Conservation (phyloP, 2,888 invertebrate species). For the Syrista parreyssii region DNA sequence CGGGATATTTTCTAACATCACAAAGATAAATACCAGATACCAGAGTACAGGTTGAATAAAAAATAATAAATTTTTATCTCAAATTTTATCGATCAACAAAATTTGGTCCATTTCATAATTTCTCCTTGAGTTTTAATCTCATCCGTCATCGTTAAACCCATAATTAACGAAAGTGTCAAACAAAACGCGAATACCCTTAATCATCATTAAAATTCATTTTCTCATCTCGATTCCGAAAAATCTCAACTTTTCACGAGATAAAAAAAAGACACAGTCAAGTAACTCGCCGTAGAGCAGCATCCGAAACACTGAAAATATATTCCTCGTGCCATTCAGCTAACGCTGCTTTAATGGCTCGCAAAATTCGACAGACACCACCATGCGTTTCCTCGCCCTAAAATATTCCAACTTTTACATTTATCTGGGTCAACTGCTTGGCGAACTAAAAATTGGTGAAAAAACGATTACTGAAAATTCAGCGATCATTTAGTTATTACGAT, state of each 20-base stretch:
- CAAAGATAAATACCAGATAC: background rate
- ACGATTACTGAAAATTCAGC: slow-evolving; percentile 23
- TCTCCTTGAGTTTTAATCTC: background rate
- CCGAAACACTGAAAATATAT: slow-evolving; percentile 11
- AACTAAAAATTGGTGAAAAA: slow-evolving; percentile 30
- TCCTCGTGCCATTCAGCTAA: background rate
- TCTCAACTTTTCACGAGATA: background rate
- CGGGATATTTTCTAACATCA: background rate
- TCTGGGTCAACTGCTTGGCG: slow-evolving; percentile 24
- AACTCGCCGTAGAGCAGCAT: slow-evolving; percentile 1
- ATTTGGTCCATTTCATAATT: background rate
- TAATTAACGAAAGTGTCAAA: background rate
- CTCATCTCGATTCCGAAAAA: background rate
- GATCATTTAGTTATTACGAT: no score
- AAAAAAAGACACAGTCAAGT: background rate
- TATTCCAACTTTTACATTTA: slow-evolving; percentile 30
- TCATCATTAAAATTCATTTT: background rate
- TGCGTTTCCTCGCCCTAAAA: slow-evolving; percentile 19
- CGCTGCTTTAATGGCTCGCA: slow-evolving; percentile 36
- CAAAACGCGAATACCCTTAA: background rate
- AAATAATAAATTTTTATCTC: background rate
- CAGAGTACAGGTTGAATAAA: background rate
- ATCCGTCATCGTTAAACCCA: background rate
- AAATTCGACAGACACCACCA: slow-evolving; percentile 30
- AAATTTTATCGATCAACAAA: background rate